Base-by-base conservation (phyloP, 2,888 invertebrate genomes). In the Hemicrepidius hirtus region DNA sequence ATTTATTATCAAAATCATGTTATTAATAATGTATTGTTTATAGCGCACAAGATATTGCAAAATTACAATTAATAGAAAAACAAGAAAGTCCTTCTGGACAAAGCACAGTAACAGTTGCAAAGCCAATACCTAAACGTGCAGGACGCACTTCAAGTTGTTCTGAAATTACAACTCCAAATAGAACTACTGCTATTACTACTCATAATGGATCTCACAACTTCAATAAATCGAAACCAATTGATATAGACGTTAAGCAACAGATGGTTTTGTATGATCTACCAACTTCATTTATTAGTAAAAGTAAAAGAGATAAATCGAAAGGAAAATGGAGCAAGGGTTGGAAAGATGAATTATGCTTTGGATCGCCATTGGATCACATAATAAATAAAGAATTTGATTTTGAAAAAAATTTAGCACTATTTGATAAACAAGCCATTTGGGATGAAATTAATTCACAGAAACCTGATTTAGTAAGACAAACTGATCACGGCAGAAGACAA, bases 321-420 rank as follows among this genome's bases (percentile, higher is more conserved):
- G 87, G 83, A 35, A 86, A 86, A 76, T 85, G 84, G 82, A 79
- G 71, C 10, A 87, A 89, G 77, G 86, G 87, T 66, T 87, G 90
- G 81, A 89, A 90, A 79, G 92, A 94, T 85, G 94, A 94, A 84
- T 92, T 93, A 68, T 94, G 94, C 84, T 95, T 95, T 87, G 95
- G 94, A 28, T 90, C 90, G 4, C 92, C 93, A 46, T 87, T 92
- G 9, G 93, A 93, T 77, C 90, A 91, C 66, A 89, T 89, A 63
- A 85, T 92, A 63, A 89, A 87, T 77, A 90, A 93, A 83, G 97
- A 97, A 81, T 97, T 97, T 88, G 97, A 97, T 89, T 97, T 97
- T 89, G 97, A 97, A 84, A 96, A 95, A 76, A 97, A 97, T 88
- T 88, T 97, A 67, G 96, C 96, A 20, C 88, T 97, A 57, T 97